These are phyloP conservation scores for Idaea straminata DNA, from an alignment of 2,888 invertebrate species.

Conservation along the genomic window DNA sequence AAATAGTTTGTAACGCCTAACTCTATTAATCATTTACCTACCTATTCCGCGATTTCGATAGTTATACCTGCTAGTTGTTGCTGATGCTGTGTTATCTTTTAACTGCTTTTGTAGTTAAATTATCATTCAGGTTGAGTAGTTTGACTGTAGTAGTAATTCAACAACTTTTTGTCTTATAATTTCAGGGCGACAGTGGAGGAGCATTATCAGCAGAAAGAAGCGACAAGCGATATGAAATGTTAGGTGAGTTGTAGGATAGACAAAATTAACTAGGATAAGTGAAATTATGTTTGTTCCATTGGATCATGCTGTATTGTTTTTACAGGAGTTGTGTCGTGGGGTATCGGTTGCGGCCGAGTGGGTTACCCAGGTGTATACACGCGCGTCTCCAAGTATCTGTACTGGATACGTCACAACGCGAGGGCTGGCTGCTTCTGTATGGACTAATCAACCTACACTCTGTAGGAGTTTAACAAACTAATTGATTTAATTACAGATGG, in stretches of 20 bases:
- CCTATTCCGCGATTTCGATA: no score
- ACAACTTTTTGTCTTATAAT: slow-evolving; percentile 9
- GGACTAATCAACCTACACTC: slow-evolving; percentile 49
- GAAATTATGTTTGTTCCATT: background rate
- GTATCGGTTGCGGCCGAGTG: slow-evolving; percentile 91
- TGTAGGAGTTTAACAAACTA: background rate
- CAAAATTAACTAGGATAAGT: background rate
- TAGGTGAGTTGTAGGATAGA: slow-evolving; percentile 75
- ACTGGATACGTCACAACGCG: slow-evolving; percentile 89
- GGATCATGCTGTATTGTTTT: no score
- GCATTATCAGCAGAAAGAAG: slow-evolving; percentile 85
- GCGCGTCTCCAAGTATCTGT: slow-evolving; percentile 88
- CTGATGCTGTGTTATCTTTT: no score
- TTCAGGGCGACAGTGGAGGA: slow-evolving; percentile 89
- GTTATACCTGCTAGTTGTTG: no score
- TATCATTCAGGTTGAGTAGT: no score
- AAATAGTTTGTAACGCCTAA: no score
- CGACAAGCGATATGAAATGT: slow-evolving; percentile 87
- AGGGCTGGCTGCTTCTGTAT: slow-evolving; percentile 90
- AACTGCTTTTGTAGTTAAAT: no score
- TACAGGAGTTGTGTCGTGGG: slow-evolving; percentile 91
- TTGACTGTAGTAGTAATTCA: no score
- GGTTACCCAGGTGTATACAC: slow-evolving; percentile 94
- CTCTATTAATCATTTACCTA: no score
- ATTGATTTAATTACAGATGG: background rate